A percentile compares a stretch with the other conserved stretches of the same genome.
phyloP scores from a whole-genome alignment of 2,797 vertebrate genomes.

The Phalloptychus januarius region DNA sequence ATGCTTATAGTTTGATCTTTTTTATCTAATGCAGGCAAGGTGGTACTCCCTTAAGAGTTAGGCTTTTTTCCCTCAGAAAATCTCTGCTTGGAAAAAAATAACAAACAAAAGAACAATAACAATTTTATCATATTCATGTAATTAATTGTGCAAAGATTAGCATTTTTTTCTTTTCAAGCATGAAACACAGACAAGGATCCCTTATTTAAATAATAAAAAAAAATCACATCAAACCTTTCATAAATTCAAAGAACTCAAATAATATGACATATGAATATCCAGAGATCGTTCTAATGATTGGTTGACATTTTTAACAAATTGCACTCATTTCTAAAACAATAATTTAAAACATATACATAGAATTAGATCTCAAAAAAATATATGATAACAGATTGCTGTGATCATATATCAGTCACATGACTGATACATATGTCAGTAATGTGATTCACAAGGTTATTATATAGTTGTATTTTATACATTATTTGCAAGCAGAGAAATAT shows the following conservation, averaged over 20 bases:
- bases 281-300: slow-evolving; percentile 33
- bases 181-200: slow-evolving; percentile 41
- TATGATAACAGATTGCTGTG: not conserved
- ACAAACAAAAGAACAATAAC: slow-evolving; percentile 72
- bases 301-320: slow-evolving; percentile 3
- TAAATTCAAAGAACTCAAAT: slow-evolving; percentile 41
- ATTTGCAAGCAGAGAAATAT: not conserved
- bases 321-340: slow-evolving; percentile 3
- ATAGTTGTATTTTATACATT: not conserved
- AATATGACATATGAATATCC: slow-evolving; percentile 37
- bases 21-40: slow-evolving; percentile 76
- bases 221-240: slow-evolving; percentile 41
- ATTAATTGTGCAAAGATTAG: slow-evolving; percentile 77
- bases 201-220: slow-evolving; percentile 46
- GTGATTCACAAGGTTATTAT: not conserved
- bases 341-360: slow-evolving; percentile 12
- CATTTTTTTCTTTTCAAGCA: slow-evolving; percentile 74
- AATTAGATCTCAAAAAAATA: not conserved
- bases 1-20: slow-evolving; percentile 79
- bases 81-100: slow-evolving; percentile 53
- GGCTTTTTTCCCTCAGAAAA: slow-evolving; percentile 66
- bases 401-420: too few relatives aligned
- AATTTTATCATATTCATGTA: slow-evolving; percentile 67
- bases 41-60: slow-evolving; percentile 76
- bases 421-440: not conserved